phyloP scores from a whole-genome alignment of 2,113 vertebrate species.

The Oncorhynchus mykiss region DNA sequence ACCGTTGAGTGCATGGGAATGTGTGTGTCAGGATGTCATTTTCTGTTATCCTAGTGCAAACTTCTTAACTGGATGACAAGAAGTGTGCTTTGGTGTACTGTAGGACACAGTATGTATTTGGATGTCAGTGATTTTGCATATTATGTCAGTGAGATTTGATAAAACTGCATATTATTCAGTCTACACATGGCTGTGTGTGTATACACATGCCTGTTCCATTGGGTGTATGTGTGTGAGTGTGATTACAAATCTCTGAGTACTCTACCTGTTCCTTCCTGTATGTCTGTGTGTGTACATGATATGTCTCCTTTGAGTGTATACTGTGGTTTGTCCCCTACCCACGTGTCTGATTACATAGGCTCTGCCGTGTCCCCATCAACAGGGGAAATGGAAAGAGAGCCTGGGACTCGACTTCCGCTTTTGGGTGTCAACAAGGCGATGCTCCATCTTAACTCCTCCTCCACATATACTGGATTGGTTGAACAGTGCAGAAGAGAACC shows the following conservation, averaged over 20 bases:
- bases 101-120: background rate
- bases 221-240: background rate
- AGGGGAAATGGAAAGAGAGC: too few relatives aligned
- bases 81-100: slow-evolving; percentile 13
- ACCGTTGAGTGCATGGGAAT: background rate
- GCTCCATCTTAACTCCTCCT: too few relatives aligned
- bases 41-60: too few relatives aligned
- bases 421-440: too few relatives aligned
- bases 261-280: background rate
- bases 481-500: too few relatives aligned
- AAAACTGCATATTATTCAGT: background rate
- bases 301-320: background rate
- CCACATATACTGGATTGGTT: too few relatives aligned
- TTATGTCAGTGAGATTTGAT: background rate
- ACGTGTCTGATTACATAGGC: background rate
- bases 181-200: background rate
- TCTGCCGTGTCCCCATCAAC: too few relatives aligned
- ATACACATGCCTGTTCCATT: background rate
- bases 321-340: background rate
- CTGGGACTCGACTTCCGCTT: too few relatives aligned
- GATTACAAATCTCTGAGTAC: background rate
- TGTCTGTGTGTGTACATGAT: background rate
- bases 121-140: slow-evolving; percentile 3
- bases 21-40: background rate
- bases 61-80: background rate